phyloP scores from a whole-genome alignment of 1,140 invertebrate species.

The Phthorimaea operculella region DNA sequence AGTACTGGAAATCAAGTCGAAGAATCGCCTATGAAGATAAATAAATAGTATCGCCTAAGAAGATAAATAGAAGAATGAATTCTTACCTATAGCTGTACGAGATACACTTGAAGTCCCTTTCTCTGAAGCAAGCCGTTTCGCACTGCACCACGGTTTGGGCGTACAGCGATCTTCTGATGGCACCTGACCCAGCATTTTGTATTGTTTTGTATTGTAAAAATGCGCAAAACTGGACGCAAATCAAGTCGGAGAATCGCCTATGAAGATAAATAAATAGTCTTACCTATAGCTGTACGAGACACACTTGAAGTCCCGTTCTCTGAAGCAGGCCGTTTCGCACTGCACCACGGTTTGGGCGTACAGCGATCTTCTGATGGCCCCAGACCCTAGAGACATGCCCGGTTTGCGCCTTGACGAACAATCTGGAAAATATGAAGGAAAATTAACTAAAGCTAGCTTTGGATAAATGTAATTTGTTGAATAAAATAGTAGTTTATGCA shows the following conservation, averaged over 20 bases:
- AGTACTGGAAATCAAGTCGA: too few relatives aligned
- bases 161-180: conserved; percentile 73
- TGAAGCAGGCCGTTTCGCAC: conserved; percentile 79
- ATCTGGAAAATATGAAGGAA: conserved; percentile 59
- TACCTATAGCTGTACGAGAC: conserved; percentile 81
- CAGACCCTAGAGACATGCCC: conserved; percentile 76
- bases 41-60: too few relatives aligned
- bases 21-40: too few relatives aligned
- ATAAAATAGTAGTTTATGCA: too few relatives aligned
- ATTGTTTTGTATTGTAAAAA: too few relatives aligned
- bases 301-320: conserved; percentile 76
- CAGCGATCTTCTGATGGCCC: conserved; percentile 68
- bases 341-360: conserved; percentile 75
- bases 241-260: too few relatives aligned
- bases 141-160: conserved; percentile 83
- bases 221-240: too few relatives aligned
- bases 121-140: conserved; percentile 77
- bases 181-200: conserved; percentile 70
- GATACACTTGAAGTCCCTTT: conserved; percentile 76
- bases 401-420: conserved; percentile 79
- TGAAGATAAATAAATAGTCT: too few relatives aligned
- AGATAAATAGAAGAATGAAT: too few relatives aligned
- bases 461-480: too few relatives aligned
- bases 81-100: too few relatives aligned
- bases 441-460: too few relatives aligned